Conservation (phyloP, 1,140 invertebrate species). For the Drosophila arizonae region DNA sequence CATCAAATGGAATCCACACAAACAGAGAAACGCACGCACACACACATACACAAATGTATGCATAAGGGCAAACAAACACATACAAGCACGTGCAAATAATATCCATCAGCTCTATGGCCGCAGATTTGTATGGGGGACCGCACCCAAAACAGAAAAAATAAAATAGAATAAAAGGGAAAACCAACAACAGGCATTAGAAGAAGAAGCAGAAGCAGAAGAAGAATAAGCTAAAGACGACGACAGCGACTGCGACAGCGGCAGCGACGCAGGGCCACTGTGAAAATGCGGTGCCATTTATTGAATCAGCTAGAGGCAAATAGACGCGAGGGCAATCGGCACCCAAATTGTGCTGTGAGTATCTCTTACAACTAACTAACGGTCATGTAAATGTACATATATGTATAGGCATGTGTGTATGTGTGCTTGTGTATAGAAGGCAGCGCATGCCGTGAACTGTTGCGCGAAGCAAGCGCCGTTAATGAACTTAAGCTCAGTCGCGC, state of each 20-base stretch:
- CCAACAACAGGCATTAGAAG: constrained; percentile 1
- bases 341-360: constrained; percentile 34
- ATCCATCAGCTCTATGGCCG: constrained; percentile 40
- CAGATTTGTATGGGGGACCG: constrained; percentile 37
- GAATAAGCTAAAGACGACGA: too few species aligned
- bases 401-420: not conserved
- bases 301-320: constrained; percentile 28
- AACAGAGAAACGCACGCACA: constrained; percentile 1
- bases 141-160: constrained; percentile 18
- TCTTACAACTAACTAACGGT: constrained; percentile 48
- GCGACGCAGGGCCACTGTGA: constrained; percentile 5
- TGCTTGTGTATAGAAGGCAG: constrained; percentile 10
- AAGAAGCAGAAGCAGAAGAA: too few species aligned
- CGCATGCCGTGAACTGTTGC: constrained; percentile 66
- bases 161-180: constrained; percentile 11
- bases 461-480: constrained; percentile 62
- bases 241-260: too few species aligned
- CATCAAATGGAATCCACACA: constrained; percentile 35
- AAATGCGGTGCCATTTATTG: constrained; percentile 32
- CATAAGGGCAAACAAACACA: not conserved
- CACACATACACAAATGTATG: constrained; percentile 1
- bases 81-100: constrained; percentile 51
- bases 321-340: constrained; percentile 34
- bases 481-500: constrained; percentile 67
- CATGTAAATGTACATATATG: not conserved